These are phyloP conservation scores for Aphelinus certus DNA, from an alignment of 1,140 invertebrate genomes.

Conservation along the genomic window DNA sequence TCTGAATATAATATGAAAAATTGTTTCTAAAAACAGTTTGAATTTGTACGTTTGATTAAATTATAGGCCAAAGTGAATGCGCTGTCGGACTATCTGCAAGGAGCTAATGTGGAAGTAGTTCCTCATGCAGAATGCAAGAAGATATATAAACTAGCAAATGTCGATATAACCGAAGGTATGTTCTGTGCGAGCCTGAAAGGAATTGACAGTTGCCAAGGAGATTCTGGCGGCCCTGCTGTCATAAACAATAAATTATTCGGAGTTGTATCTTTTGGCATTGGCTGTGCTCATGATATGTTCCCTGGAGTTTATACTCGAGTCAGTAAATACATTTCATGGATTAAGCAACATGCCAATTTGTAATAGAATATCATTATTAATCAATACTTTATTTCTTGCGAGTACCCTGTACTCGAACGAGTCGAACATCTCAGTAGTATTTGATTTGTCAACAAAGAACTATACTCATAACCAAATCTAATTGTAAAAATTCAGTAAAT, in stretches of 20 bases:
- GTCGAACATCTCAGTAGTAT: no score
- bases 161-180: background rate
- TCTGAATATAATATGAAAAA: no score
- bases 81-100: background rate
- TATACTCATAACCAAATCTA: no score
- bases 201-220: slow-evolving; percentile 44
- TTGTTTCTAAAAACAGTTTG: background rate
- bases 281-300: slow-evolving; percentile 62
- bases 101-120: background rate
- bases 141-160: background rate
- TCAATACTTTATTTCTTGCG: no score
- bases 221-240: slow-evolving; percentile 51
- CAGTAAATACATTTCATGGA: slow-evolving; percentile 51
- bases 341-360: slow-evolving; percentile 28
- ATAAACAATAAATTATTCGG: slow-evolving; percentile 53
- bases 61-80: no score
- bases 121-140: background rate
- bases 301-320: slow-evolving; percentile 70
- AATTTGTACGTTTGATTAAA: no score
- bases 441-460: no score
- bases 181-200: background rate
- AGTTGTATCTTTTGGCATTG: slow-evolving; percentile 64
- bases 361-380: no score
- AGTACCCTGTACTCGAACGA: no score
- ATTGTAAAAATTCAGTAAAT: no score